These are phyloP conservation scores for Steatornis caripensis DNA, from an alignment of 2,113 vertebrate genomes.

Conservation along the genomic window DNA sequence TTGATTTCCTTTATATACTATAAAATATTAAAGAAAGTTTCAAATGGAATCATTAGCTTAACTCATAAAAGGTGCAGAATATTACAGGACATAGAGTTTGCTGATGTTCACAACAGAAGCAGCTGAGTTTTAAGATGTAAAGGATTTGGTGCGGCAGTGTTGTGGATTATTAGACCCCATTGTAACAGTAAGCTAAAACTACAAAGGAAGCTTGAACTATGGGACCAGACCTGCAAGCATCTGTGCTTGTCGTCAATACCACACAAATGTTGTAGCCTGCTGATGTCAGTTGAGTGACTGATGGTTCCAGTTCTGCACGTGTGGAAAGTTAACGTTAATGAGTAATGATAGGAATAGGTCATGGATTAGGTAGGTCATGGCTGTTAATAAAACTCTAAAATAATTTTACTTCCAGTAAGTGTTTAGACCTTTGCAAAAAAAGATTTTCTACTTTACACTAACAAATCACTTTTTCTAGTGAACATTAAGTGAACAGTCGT, in stretches of 20 bases:
- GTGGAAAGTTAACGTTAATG: neutral
- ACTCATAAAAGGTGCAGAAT: neutral
- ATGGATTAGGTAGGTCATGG: neutral
- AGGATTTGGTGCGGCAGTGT: neutral
- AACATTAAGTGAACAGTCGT: conserved; percentile 62
- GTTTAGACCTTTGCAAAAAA: conserved; percentile 15
- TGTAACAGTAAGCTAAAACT: neutral
- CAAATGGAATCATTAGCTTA: neutral
- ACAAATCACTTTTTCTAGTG: conserved; percentile 64
- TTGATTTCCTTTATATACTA: neutral
- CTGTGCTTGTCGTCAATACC: neutral
- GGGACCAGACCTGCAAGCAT: neutral
- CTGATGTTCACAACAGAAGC: neutral
- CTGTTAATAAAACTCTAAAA: conserved; percentile 42
- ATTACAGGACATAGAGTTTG: neutral
- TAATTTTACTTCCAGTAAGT: neutral
- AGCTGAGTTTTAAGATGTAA: neutral
- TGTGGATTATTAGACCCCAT: neutral
- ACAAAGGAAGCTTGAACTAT: neutral
- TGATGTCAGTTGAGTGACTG: neutral
- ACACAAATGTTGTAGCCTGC: neutral
- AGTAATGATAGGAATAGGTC: neutral
- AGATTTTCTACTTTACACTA: conserved; percentile 21
- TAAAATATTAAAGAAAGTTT: neutral
- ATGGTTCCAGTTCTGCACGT: neutral